A percentile compares a stretch with the other conserved stretches of the same genome.
phyloP scores from a whole-genome alignment of 2,113 vertebrate genomes.

The Macquaria australasica region DNA sequence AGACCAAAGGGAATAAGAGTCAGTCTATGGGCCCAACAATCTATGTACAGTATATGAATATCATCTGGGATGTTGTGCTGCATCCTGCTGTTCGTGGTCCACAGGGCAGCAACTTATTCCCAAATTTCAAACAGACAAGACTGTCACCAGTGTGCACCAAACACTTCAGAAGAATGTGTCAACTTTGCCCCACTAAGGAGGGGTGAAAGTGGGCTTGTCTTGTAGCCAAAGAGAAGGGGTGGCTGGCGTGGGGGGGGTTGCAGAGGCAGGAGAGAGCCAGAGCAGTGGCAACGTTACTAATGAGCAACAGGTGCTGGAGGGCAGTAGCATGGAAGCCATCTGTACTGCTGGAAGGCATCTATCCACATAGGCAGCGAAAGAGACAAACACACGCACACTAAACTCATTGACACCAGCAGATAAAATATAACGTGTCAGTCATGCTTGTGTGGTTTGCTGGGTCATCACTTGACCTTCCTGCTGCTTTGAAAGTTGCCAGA shows the following conservation, averaged over 20 bases:
- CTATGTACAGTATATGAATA: neutral
- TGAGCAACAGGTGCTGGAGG: conserved; percentile 81
- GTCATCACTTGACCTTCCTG: conserved; percentile 75
- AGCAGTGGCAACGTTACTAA: conserved; percentile 78
- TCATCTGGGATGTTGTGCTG: conserved; percentile 35
- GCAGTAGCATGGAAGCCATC: conserved; percentile 72
- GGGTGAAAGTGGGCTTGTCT: conserved; percentile 37
- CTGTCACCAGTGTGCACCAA: conserved; percentile 68
- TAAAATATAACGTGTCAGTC: conserved; percentile 75
- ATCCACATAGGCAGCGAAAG: conserved; percentile 58
- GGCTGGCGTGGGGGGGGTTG: conserved; percentile 30
- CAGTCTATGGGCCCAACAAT: neutral
- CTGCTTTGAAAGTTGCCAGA: conserved; percentile 74
- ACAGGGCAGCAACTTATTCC: conserved; percentile 54
- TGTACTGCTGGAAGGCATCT: conserved; percentile 68
- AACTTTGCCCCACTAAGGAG: conserved; percentile 74
- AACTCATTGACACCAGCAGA: conserved; percentile 73
- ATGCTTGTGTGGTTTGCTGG: conserved; percentile 59
- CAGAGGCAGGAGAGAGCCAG: conserved; percentile 62
- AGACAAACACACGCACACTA: conserved; percentile 67
- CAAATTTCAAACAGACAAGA: conserved; percentile 62
- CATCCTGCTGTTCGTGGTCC: neutral
- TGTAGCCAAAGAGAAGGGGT: conserved; percentile 50
- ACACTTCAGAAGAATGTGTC: conserved; percentile 70
- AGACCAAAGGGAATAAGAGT: conserved; percentile 7